Evolutionary conservation across 1,140 invertebrate genomes (phyloP).

Genomic region (Drosophila pectinifera): DNA sequence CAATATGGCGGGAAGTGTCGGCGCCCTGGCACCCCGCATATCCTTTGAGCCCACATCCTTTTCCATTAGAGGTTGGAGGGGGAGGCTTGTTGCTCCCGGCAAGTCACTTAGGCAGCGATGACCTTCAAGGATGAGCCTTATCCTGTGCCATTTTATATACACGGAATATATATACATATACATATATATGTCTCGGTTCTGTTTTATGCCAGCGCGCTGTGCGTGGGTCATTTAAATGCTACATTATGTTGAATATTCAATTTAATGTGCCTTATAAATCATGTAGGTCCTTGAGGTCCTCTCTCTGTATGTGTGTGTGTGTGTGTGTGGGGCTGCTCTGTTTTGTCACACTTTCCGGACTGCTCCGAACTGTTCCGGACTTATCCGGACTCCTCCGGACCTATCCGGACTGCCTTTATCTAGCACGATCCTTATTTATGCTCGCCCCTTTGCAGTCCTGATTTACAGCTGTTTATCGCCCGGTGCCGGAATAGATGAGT

Average conservation of each 20-base stretch:
- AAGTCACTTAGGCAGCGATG: background rate
- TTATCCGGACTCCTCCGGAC: background rate
- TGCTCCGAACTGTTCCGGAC: background rate
- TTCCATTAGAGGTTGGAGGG: background rate
- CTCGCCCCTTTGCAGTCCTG: background rate
- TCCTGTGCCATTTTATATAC: constrained; percentile 2
- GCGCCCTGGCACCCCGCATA: too few species aligned
- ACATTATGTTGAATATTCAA: constrained; percentile 83
- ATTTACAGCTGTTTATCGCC: too few species aligned
- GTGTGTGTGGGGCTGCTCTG: background rate
- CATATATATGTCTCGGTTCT: constrained; percentile 18
- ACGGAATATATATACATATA: constrained; percentile 4
- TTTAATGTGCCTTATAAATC: constrained; percentile 82
- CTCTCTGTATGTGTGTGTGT: background rate
- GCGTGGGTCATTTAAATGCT: constrained; percentile 78
- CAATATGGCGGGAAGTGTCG: constrained; percentile 21
- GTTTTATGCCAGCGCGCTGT: constrained; percentile 34
- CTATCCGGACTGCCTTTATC: background rate
- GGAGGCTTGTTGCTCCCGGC: constrained; percentile 13
- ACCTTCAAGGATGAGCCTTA: constrained; percentile 25
- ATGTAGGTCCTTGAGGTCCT: constrained; percentile 67
- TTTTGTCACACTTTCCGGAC: constrained; percentile 36
- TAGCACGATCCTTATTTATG: background rate
- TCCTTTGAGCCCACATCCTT: background rate
- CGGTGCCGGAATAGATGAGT: too few species aligned